Conservation (phyloP, 2,888 invertebrate genomes). For the Strigamia transsilvanica region DNA sequence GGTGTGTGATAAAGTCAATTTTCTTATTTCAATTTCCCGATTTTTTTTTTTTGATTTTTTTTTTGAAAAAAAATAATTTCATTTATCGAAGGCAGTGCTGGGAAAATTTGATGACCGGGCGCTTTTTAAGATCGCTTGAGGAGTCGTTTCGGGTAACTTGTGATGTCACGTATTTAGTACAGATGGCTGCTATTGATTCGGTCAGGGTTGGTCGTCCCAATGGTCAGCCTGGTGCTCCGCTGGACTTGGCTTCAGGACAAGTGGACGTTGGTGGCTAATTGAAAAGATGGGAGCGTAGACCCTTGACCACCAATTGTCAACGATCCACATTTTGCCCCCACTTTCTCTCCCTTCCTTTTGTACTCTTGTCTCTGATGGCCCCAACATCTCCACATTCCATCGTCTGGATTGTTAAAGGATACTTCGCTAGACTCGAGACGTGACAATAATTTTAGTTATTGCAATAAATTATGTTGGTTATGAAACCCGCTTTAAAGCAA, state of each 20-base stretch:
- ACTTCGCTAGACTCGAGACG: background rate
- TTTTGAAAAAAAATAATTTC: background rate
- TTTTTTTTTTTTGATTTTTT: background rate
- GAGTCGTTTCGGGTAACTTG: conserved; percentile 17
- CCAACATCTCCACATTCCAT: conserved; percentile 11
- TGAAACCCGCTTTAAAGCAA: background rate
- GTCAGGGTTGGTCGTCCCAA: conserved; percentile 38
- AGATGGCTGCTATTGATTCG: conserved; percentile 38
- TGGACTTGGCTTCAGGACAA: conserved; percentile 43
- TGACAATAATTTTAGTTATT: conserved; percentile 1
- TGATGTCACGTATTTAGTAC: conserved; percentile 45
- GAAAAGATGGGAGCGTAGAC: conserved; percentile 48
- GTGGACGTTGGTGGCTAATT: conserved; percentile 46
- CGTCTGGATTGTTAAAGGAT: background rate
- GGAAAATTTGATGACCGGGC: background rate
- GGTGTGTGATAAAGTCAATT: background rate
- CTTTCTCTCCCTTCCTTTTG: background rate
- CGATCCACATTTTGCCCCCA: conserved; percentile 31
- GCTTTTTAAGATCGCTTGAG: background rate
- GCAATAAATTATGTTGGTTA: background rate
- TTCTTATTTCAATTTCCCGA: background rate
- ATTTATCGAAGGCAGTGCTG: no score
- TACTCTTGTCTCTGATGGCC: conserved; percentile 11
- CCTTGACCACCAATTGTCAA: conserved; percentile 49
- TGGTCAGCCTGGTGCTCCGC: conserved; percentile 31